Conservation (phyloP, 1,140 invertebrate species). For the Cotesia glomerata region DNA sequence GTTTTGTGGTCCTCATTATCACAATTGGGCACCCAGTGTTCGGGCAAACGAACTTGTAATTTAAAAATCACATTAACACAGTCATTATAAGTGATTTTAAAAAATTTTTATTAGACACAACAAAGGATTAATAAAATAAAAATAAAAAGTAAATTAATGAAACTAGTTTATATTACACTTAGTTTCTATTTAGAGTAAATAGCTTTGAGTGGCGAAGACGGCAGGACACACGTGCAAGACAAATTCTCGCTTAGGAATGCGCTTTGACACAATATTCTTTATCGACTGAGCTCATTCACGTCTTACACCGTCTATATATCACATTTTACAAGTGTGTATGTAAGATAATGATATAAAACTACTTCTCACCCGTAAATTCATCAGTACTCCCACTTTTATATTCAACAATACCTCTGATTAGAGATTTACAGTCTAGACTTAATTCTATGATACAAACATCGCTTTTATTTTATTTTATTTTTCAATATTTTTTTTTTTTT, state of each 20-base stretch:
- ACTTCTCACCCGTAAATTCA: not conserved
- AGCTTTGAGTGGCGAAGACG: not conserved
- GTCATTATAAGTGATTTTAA: not conserved
- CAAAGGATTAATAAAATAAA: not conserved
- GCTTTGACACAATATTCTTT: constrained; percentile 3
- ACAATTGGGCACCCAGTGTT: too few relatives aligned
- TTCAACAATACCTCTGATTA: too few relatives aligned
- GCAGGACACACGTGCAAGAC: not conserved
- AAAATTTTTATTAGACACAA: not conserved
- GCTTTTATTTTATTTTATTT: too few relatives aligned
- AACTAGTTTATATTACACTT: not conserved
- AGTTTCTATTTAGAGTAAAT: constrained; percentile 11
- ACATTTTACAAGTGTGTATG: not conserved
- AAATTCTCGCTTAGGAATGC: constrained; percentile 3
- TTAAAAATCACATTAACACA: not conserved
- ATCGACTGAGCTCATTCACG: constrained; percentile 10
- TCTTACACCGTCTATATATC: not conserved
- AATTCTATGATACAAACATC: too few relatives aligned
- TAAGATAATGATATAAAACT: constrained; percentile 3
- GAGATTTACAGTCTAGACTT: too few relatives aligned
- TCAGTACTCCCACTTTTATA: not conserved
- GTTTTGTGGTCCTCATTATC: too few relatives aligned
- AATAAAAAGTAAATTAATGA: constrained; percentile 1
- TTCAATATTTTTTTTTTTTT: too few relatives aligned
- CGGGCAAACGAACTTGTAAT: not conserved